Conservation (phyloP, 2,113 vertebrate genomes). For the Neoarius graeffei region DNA sequence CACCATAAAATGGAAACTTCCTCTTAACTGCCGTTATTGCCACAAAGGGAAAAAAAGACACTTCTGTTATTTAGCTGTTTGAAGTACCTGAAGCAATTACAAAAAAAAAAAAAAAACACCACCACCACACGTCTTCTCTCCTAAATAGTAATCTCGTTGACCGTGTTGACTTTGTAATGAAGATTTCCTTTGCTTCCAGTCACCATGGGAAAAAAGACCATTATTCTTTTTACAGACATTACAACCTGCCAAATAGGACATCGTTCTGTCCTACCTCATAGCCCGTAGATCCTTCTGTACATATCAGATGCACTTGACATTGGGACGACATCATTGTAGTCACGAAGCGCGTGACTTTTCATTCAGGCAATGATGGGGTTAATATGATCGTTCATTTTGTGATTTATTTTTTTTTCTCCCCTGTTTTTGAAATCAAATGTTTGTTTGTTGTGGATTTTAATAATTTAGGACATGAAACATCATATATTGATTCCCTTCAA, state of each 20-base stretch:
- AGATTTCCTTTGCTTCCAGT: slow-evolving; percentile 69
- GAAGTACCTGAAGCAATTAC: not conserved
- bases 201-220: slow-evolving; percentile 49
- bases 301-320: slow-evolving; percentile 70
- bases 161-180: slow-evolving; percentile 73
- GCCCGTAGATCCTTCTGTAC: slow-evolving; percentile 63
- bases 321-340: slow-evolving; percentile 53
- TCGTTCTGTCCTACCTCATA: slow-evolving; percentile 57
- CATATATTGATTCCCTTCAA: slow-evolving; percentile 49
- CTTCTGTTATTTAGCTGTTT: slow-evolving; percentile 38
- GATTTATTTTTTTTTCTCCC: slow-evolving; percentile 16
- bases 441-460: slow-evolving; percentile 47
- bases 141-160: slow-evolving; percentile 65
- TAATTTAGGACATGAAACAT: slow-evolving; percentile 40
- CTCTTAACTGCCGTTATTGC: slow-evolving; percentile 61
- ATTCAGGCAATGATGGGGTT: slow-evolving; percentile 50
- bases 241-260: slow-evolving; percentile 73
- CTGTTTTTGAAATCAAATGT: slow-evolving; percentile 39
- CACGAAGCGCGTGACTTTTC: slow-evolving; percentile 32
- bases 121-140: slow-evolving; percentile 48
- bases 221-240: slow-evolving; percentile 56
- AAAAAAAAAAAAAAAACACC: slow-evolving; percentile 8
- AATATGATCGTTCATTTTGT: slow-evolving; percentile 44
- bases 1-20: slow-evolving; percentile 62
- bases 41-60: slow-evolving; percentile 55